Base-by-base conservation (phyloP, 1,140 invertebrate genomes). In the Meteorus sp. region DNA sequence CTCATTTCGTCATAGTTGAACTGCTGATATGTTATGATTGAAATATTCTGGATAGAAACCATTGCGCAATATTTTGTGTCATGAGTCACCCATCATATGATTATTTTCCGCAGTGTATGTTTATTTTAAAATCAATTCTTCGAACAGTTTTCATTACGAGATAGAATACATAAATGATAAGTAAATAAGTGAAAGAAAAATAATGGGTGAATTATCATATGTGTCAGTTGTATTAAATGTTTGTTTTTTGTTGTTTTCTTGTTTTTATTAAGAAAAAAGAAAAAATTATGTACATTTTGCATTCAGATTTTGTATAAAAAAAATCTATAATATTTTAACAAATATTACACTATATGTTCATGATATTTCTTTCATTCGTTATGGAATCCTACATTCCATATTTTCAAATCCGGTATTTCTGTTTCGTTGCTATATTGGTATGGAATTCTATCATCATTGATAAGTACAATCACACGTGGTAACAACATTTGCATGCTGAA, bases 251-350 rank as follows among this genome's bases (percentile, higher is more conserved):
- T 48, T 48, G 31, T 50, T 50, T 19, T 25, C 19, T 17, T 27
- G 1, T 48, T 48, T 50, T 50, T 50, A 50, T 50, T 50, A 50
- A 4, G 29, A 50, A 50, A 50, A 27, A 48, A 48, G 27, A 50
- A 9, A 8, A 25, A 31, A 19, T 50, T 50, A 50, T 39, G 35
- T 39, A 39, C 35, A 39, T 48, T 45, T 53, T n/a, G n/a, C n/a
- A n/a, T n/a, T n/a, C n/a, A n/a, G 13, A 22, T 27, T 55, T 48
- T 56, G 55, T 45, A 45, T 56, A 45, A 45, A 27, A 45, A 55
- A 37, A 48, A n/a, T n/a, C n/a, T 64, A 52, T 67, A 66, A 2
- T 27, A 11, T 62, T 58, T 56, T 69, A 70, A 67, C 62, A 65
- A 69, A 70, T 58, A 62, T 65, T 68, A 69, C 43, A 44, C 56